Base-by-base conservation (phyloP, 2,888 invertebrate species). In the Conus canariensis region DNA sequence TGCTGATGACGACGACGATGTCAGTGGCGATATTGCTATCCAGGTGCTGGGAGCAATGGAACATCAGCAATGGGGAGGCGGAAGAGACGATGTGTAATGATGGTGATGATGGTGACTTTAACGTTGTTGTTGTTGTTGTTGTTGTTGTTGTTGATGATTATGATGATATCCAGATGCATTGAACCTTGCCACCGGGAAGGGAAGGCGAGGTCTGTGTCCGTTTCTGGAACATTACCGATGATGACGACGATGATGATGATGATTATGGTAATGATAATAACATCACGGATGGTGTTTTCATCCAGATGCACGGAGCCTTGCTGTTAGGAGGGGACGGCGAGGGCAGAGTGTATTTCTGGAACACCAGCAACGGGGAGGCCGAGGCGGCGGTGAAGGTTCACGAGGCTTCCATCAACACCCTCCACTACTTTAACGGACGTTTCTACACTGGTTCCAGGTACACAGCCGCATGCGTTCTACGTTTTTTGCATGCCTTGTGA, bases 371-470 rank as follows among this genome's bases (percentile, higher is more conserved):
- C 0, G 95, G 95, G 45, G 93, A 94, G 60, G 91, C 92, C 70
- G 95, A 95, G 91, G 95, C 95, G 14, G 95, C 93, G 5, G 94
- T 95, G 19, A 93, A 94, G 89, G 95, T 95, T 22, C 95, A 95
- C 91, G 91, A 92, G 22, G 93, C 91, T 30, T 88, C 94, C 64
- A 91, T 95, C 83, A 92, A 94, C 90, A 93, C 91, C 82, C 60
- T 95, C 9, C 91, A 89, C n/a, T 95, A 93, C 92, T 91, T 93
- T 85, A 92, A 93, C 30, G 94, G 94, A 12, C 91, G 95, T 70
- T 95, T 95, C 91, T 94, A 93, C 91, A 95, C 95, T 25, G 95
- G 95, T 22, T 94, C 95, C 12, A 92, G 94, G 95, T 95, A 92
- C 56, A 58, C 10, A 67, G 58, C 16, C 14, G 74, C 45, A 87